phyloP scores from a whole-genome alignment of 2,113 vertebrate genomes.

The Litocranius walleri region DNA sequence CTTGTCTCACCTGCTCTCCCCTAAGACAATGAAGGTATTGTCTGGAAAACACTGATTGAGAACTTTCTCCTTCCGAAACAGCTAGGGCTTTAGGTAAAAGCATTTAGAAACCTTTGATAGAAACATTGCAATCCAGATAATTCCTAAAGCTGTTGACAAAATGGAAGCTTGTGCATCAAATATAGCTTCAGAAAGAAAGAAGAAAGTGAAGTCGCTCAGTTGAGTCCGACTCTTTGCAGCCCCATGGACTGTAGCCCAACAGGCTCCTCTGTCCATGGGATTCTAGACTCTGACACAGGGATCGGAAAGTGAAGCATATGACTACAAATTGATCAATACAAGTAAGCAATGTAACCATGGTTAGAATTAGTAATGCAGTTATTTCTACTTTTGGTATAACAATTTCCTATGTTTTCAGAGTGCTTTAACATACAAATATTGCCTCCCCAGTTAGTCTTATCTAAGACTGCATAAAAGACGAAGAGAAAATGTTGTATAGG shows the following conservation, averaged over 20 bases:
- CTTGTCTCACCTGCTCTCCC: not conserved
- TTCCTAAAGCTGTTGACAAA: not conserved
- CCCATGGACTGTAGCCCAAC: too few species aligned
- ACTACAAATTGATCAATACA: not conserved
- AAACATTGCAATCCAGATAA: not conserved
- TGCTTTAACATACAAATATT: not conserved
- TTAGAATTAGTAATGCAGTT: not conserved
- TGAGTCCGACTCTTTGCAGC: too few species aligned
- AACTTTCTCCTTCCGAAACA: not conserved
- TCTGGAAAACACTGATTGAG: not conserved
- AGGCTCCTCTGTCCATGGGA: too few species aligned
- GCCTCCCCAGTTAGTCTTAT: not conserved
- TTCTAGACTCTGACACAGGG: not conserved
- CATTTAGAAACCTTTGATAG: not conserved
- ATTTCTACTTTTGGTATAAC: not conserved
- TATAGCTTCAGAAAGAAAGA: not conserved
- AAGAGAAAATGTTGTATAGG: not conserved
- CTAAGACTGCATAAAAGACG: not conserved
- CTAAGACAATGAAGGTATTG: not conserved
- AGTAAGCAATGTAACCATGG: not conserved
- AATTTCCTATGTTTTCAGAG: not conserved
- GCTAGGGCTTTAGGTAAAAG: not conserved
- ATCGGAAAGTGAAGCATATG: not conserved
- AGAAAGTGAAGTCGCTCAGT: too few species aligned
- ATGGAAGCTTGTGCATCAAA: not conserved